A percentile compares a stretch with the other conserved stretches of the same genome.
Evolutionary conservation across 1,140 invertebrate genomes (phyloP).

Genomic region (Drosophila ananassae): DNA sequence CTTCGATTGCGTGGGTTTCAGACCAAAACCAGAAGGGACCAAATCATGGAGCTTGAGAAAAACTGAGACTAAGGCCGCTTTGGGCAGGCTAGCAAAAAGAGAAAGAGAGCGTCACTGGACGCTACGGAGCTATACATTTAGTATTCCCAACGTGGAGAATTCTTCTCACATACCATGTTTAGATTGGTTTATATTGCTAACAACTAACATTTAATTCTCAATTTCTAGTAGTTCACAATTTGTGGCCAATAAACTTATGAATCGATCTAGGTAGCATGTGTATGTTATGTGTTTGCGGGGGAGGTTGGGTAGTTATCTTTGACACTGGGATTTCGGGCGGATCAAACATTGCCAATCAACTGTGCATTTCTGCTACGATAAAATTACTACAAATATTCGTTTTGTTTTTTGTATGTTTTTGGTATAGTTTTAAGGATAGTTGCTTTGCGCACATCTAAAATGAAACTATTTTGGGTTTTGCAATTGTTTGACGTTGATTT

Average conservation of each 20-base stretch:
- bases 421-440: slow-evolving; percentile 24
- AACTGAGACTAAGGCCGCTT: slow-evolving; percentile 2
- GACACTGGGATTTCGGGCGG: slow-evolving; percentile 22
- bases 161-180: slow-evolving; percentile 12
- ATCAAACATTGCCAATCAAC: slow-evolving; percentile 17
- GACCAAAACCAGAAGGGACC: slow-evolving; percentile 33
- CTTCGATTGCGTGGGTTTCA: slow-evolving; percentile 8
- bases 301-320: slow-evolving; percentile 15
- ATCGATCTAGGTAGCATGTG: slow-evolving; percentile 77
- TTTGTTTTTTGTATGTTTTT: slow-evolving; percentile 25
- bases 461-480: slow-evolving; percentile 49
- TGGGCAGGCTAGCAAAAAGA: slow-evolving; percentile 8
- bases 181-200: slow-evolving; percentile 61
- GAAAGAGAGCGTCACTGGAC: slow-evolving; percentile 29
- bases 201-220: slow-evolving; percentile 73
- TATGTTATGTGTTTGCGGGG: slow-evolving; percentile 44
- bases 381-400: slow-evolving; percentile 35
- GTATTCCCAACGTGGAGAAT: slow-evolving; percentile 12
- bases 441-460: slow-evolving; percentile 49
- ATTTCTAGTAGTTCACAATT: slow-evolving; percentile 65
- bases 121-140: slow-evolving; percentile 18
- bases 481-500: slow-evolving; percentile 44
- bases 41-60: slow-evolving; percentile 22
- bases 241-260: slow-evolving; percentile 70
- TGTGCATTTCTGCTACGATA: slow-evolving; percentile 30